phyloP scores from a whole-genome alignment of 2,888 invertebrate species.

The Bembecia ichneumoniformis region DNA sequence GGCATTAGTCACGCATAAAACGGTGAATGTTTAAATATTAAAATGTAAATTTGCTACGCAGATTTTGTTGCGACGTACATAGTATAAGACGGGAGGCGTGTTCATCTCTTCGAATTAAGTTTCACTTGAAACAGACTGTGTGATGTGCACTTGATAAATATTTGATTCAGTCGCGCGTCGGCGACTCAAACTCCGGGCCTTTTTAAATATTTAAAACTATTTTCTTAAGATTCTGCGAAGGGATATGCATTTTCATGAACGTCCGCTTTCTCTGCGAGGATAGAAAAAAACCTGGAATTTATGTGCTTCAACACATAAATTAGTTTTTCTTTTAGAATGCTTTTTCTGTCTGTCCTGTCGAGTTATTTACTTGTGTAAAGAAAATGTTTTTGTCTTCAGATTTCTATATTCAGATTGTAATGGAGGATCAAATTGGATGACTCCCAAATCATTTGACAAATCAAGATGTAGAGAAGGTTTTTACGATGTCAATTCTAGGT shows the following conservation, averaged over 20 bases:
- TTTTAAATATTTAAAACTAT: not conserved
- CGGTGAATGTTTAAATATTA: too few species aligned
- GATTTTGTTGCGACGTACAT: too few species aligned
- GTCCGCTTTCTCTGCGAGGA: not conserved
- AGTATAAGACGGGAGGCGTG: not conserved
- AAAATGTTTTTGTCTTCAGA: too few species aligned
- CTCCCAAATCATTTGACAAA: too few species aligned
- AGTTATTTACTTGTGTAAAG: too few species aligned
- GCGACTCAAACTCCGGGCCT: not conserved
- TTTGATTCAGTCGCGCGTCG: not conserved
- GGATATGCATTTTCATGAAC: not conserved
- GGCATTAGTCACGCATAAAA: too few species aligned
- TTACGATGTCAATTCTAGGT: too few species aligned
- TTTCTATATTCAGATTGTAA: too few species aligned
- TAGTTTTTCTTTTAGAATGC: not conserved
- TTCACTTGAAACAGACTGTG: not conserved
- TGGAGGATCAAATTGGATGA: too few species aligned
- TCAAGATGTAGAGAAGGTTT: too few species aligned
- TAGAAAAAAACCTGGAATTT: not conserved
- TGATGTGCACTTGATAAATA: not conserved
- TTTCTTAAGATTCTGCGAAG: not conserved
- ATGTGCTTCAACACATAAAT: not conserved
- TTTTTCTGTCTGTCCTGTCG: not conserved
- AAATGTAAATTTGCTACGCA: too few species aligned
- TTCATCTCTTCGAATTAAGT: not conserved